Evolutionary conservation across 1,140 invertebrate genomes (phyloP).

Genomic region (Tetramorium alpestre): DNA sequence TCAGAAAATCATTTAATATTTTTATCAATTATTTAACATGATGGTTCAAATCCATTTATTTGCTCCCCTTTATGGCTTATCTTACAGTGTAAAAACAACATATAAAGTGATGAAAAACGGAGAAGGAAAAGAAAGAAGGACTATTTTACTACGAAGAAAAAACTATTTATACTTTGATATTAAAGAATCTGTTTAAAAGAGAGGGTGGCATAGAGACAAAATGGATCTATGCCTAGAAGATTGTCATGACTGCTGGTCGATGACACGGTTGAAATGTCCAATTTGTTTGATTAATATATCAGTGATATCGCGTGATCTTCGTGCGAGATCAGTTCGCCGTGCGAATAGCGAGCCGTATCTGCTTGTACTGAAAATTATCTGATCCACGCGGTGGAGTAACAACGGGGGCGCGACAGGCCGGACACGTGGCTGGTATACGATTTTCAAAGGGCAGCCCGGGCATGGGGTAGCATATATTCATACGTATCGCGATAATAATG

Average conservation of each 20-base stretch:
- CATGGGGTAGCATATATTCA: slow-evolving; percentile 58
- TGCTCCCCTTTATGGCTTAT: background rate
- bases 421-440: slow-evolving; percentile 69
- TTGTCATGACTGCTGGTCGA: background rate
- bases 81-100: background rate
- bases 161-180: background rate
- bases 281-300: slow-evolving; percentile 73
- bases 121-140: background rate
- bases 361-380: slow-evolving; percentile 71
- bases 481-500: slow-evolving; percentile 70
- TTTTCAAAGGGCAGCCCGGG: slow-evolving; percentile 70
- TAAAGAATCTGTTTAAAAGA: background rate
- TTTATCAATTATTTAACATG: background rate
- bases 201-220: background rate
- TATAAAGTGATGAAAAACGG: background rate
- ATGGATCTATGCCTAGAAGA: background rate
- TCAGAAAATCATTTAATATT: background rate
- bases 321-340: slow-evolving; percentile 66
- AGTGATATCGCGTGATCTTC: slow-evolving; percentile 68
- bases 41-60: background rate
- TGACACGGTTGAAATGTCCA: slow-evolving; percentile 52
- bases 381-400: slow-evolving; percentile 68
- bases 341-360: slow-evolving; percentile 62
- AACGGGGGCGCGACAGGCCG: slow-evolving; percentile 74
- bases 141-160: background rate